Conservation (phyloP, 2,113 vertebrate genomes). For the Alligator sinensis region DNA sequence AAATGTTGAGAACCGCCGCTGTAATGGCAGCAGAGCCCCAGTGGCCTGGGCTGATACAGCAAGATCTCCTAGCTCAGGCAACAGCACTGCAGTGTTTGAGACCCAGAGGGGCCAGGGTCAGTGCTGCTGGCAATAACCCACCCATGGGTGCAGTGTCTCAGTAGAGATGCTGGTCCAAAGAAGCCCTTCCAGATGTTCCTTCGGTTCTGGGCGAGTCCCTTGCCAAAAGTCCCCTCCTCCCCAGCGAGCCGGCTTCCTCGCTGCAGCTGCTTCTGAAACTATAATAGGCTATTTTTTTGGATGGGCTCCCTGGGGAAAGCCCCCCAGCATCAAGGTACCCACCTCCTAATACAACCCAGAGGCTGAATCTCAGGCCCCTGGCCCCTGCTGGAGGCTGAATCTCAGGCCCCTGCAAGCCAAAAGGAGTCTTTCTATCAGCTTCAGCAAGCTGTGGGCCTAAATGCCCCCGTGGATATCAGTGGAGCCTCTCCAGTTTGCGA, state of each 20-base stretch:
- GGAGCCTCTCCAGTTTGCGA: not conserved
- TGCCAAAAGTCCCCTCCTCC: not conserved
- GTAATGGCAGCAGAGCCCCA: no score
- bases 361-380: not conserved
- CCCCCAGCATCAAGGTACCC: no score
- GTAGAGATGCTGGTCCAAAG: not conserved
- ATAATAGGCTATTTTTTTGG: no score
- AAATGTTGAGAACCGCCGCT: no score
- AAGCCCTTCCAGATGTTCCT: not conserved
- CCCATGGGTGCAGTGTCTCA: not conserved
- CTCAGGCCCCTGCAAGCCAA: not conserved
- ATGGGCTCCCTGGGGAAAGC: no score
- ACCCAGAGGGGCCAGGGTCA: not conserved
- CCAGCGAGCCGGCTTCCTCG: no score
- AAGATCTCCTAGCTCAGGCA: not conserved
- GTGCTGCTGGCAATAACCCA: not conserved
- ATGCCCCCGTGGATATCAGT: not conserved
- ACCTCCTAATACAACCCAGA: no score
- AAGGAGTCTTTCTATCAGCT: not conserved
- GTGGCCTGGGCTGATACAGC: not conserved
- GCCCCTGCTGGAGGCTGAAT: rapidly evolving
- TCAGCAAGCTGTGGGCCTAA: not conserved
- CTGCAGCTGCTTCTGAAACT: no score
- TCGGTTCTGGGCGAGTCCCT: no score
- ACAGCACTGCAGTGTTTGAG: rapidly evolving